A percentile compares a stretch with the other conserved stretches of the same genome.
Evolutionary conservation across 2,113 vertebrate genomes (phyloP).

Genomic region (Vicugna pacos): DNA sequence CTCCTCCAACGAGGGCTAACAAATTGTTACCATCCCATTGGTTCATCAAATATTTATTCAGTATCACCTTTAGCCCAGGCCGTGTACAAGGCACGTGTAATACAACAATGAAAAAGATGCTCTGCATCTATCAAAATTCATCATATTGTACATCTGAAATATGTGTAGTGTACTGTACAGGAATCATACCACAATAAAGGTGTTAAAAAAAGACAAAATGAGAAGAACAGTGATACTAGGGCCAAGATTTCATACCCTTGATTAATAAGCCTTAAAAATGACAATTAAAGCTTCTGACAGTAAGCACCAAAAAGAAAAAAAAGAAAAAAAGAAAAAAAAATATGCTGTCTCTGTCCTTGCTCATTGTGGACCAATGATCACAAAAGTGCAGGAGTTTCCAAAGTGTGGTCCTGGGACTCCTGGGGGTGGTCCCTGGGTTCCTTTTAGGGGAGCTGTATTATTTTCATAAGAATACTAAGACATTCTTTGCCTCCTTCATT

Average conservation of each 20-base stretch:
- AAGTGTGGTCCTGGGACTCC: not conserved
- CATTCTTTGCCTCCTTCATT: not conserved
- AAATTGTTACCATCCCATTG: constrained; percentile 34
- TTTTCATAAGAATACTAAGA: not conserved
- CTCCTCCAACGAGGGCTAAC: not conserved
- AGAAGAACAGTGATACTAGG: too few relatives aligned
- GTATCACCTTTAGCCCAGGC: constrained; percentile 1
- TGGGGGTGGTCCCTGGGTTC: not conserved
- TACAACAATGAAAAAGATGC: not conserved
- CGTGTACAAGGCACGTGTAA: not conserved
- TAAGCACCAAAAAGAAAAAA: too few relatives aligned
- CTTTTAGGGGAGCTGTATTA: not conserved
- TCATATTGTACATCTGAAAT: too few relatives aligned
- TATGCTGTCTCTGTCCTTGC: not conserved
- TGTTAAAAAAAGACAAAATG: too few relatives aligned
- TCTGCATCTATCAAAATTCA: not conserved
- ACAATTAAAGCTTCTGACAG: too few relatives aligned
- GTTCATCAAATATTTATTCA: constrained; percentile 50
- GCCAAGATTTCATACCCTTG: too few relatives aligned
- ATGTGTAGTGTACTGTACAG: too few relatives aligned
- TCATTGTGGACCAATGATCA: not conserved
- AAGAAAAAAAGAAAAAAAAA: not conserved
- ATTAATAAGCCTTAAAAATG: too few relatives aligned
- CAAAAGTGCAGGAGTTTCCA: not conserved
- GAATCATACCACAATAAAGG: too few relatives aligned